phyloP scores from a whole-genome alignment of 35 echinoderm and acorn worm genomes.

The Diadema setosum region DNA sequence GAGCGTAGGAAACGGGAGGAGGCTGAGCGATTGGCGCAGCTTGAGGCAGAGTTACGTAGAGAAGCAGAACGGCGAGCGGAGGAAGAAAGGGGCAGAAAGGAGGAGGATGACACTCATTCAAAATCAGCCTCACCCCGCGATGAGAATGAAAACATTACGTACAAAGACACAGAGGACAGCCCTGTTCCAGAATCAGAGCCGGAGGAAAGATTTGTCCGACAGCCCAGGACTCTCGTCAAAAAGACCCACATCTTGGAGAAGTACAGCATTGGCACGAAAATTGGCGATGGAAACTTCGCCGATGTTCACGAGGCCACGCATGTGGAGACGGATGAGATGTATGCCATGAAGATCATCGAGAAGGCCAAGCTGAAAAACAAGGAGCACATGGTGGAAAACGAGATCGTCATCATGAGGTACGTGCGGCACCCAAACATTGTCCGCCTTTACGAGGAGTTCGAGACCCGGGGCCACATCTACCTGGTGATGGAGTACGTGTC shows the following conservation, averaged over 20 bases:
- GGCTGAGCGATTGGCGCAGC: not conserved
- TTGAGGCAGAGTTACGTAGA: not conserved
- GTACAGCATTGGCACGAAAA: conserved; percentile 80
- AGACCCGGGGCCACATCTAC: conserved; percentile 86
- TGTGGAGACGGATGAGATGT: conserved; percentile 64
- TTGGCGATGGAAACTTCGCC: conserved; percentile 97
- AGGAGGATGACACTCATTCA: not conserved
- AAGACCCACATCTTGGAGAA: conserved; percentile 69
- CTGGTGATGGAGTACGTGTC: conserved; percentile 93
- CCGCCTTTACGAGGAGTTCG: conserved; percentile 86
- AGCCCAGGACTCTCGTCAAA: conserved; percentile 38
- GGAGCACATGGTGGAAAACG: conserved; percentile 97
- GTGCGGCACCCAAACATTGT: conserved; percentile 95
- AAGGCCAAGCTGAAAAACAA: conserved; percentile 89
- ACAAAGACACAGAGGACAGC: not conserved
- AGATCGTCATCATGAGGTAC: conserved; percentile 93
- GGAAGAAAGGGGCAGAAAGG: not conserved
- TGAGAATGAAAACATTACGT: not conserved
- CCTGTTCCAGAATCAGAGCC: not conserved
- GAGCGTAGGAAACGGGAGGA: conserved; percentile 12
- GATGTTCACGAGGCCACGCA: conserved; percentile 73
- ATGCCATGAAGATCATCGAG: conserved; percentile 93
- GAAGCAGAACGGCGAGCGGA: not conserved
- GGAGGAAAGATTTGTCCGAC: not conserved
- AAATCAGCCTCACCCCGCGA: not conserved